These are phyloP conservation scores for Drosophila oshimai DNA, from an alignment of 1,140 invertebrate genomes.

Conservation along the genomic window DNA sequence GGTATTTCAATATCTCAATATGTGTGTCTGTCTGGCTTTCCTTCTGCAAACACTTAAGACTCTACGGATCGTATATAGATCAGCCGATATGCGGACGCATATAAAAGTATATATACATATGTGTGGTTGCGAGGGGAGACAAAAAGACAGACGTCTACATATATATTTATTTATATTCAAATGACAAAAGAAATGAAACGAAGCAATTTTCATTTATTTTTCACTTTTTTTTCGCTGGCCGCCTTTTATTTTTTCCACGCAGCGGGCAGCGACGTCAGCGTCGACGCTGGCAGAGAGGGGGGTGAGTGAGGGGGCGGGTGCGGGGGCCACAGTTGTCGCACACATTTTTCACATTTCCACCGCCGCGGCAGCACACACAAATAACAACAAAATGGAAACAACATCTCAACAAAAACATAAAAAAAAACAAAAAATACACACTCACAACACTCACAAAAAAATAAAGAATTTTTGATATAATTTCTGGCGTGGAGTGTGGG, in stretches of 20 bases:
- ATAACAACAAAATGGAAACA: slow-evolving; percentile 8
- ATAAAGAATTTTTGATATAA: slow-evolving; percentile 19
- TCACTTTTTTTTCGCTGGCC: slow-evolving; percentile 31
- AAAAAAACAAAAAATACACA: slow-evolving; percentile 29
- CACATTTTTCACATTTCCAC: slow-evolving; percentile 73
- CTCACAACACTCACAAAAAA: slow-evolving; percentile 45
- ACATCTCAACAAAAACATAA: slow-evolving; percentile 4
- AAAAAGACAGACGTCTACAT: slow-evolving; percentile 63
- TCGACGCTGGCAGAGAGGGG: neutral
- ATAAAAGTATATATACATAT: slow-evolving; percentile 37
- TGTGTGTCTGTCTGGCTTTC: neutral
- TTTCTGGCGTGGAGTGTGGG: neutral
- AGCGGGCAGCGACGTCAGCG: neutral
- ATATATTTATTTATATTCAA: slow-evolving; percentile 80
- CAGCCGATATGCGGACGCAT: slow-evolving; percentile 14
- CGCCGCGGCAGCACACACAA: slow-evolving; percentile 6
- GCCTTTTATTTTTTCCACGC: slow-evolving; percentile 27
- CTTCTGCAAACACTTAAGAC: neutral
- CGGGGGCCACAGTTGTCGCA: slow-evolving; percentile 64
- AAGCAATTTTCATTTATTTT: slow-evolving; percentile 71
- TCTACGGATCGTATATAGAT: slow-evolving; percentile 11
- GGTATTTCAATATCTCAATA: neutral
- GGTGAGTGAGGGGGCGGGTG: neutral
- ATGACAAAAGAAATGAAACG: slow-evolving; percentile 79
- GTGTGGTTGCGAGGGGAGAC: slow-evolving; percentile 30